Evolutionary conservation across 2,113 vertebrate species (phyloP).

Genomic region (Sander vitreus): DNA sequence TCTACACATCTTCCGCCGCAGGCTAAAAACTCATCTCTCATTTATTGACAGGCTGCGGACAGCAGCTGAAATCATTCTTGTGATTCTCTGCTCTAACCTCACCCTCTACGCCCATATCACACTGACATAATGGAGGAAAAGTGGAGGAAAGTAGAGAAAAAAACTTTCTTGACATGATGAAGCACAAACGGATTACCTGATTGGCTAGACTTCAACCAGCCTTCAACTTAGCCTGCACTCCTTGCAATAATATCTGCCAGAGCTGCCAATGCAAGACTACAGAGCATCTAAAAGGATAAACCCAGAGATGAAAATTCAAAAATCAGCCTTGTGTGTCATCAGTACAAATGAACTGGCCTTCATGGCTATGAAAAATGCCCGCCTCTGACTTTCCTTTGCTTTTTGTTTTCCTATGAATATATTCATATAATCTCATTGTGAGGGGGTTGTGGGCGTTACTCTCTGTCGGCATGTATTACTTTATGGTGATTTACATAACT

Average conservation of each 20-base stretch:
- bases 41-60: constrained; percentile 2
- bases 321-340: constrained; percentile 61
- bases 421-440: constrained; percentile 77
- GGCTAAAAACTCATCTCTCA: no score
- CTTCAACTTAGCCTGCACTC: constrained; percentile 40
- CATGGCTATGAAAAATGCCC: constrained; percentile 41
- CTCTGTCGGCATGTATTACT: constrained; percentile 51
- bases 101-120: not conserved
- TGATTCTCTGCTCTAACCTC: not conserved
- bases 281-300: constrained; percentile 43
- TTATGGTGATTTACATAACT: constrained; percentile 67
- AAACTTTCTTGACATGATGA: constrained; percentile 44
- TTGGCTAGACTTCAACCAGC: constrained; percentile 39
- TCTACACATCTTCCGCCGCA: no score
- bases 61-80: constrained; percentile 45
- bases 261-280: constrained; percentile 49
- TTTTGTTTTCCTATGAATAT: constrained; percentile 74
- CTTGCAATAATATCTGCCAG: constrained; percentile 40
- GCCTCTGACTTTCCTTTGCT: constrained; percentile 48
- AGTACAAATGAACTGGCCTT: constrained; percentile 69
- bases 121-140: constrained; percentile 27
- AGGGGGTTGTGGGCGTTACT: constrained; percentile 64
- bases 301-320: constrained; percentile 57
- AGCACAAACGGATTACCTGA: constrained; percentile 57
- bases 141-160: not conserved